Evolutionary conservation across 2,797 vertebrate species (phyloP).

Genomic region (Erpetoichthys calabaricus): DNA sequence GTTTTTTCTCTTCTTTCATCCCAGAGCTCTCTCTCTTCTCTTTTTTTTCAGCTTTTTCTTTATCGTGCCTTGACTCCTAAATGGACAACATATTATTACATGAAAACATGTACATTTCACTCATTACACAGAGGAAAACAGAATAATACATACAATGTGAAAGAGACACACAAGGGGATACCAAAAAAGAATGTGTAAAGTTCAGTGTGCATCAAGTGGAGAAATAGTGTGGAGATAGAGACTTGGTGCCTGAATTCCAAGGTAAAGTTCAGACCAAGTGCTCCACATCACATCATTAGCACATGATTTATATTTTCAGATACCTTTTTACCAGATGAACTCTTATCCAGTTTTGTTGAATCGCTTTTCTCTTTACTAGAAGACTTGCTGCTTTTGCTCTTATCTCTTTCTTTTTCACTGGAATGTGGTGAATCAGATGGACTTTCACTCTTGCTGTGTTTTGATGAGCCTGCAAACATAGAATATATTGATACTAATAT

Average conservation of each 20-base stretch:
- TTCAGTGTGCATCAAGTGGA: too few relatives aligned
- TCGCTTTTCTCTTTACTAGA: slow-evolving; percentile 86
- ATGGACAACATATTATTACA: slow-evolving; percentile 10
- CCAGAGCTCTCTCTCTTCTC: slow-evolving; percentile 76
- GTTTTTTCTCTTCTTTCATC: slow-evolving; percentile 83
- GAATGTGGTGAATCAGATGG: slow-evolving; percentile 81
- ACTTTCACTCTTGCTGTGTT: slow-evolving; percentile 85
- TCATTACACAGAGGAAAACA: too few relatives aligned
- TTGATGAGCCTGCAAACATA: slow-evolving; percentile 61
- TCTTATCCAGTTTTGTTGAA: slow-evolving; percentile 76
- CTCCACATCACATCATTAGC: neutral
- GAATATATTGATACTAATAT: slow-evolving; percentile 10
- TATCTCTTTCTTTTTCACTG: slow-evolving; percentile 72
- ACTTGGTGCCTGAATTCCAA: too few relatives aligned
- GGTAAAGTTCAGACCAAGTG: too few relatives aligned
- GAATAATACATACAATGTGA: too few relatives aligned
- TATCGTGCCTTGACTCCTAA: slow-evolving; percentile 77
- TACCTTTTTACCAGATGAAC: slow-evolving; percentile 84
- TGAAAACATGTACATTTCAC: too few relatives aligned
- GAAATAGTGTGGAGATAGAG: too few relatives aligned
- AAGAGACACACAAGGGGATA: too few relatives aligned
- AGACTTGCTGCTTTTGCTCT: slow-evolving; percentile 79
- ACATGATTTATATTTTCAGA: slow-evolving; percentile 7
- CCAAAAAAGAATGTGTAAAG: too few relatives aligned
- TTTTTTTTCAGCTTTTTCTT: slow-evolving; percentile 81